Percentiles rank a stretch among this genome's conserved stretches.
These are phyloP conservation scores for Masticophis lateralis DNA, from an alignment of 2,797 vertebrate genomes.

Conservation along the genomic window DNA sequence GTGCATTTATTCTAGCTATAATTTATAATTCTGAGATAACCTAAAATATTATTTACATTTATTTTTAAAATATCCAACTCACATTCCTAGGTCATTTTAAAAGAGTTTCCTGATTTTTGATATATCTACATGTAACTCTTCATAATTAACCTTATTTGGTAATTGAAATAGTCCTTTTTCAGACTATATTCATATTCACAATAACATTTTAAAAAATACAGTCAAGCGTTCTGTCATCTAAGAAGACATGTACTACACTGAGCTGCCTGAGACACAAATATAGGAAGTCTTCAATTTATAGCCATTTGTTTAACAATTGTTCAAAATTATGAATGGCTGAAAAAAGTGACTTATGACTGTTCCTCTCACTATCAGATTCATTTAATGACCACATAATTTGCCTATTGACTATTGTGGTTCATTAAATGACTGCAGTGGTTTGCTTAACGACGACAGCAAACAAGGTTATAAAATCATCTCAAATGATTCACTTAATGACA, in stretches of 20 bases:
- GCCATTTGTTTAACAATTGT: neutral
- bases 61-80: neutral
- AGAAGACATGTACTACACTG: neutral
- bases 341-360: neutral
- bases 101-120: neutral
- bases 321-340: neutral
- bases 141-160: neutral
- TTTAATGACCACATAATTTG: neutral
- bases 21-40: neutral
- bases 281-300: neutral
- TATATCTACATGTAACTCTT: neutral
- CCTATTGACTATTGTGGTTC: neutral
- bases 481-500: neutral
- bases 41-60: neutral
- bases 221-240: neutral
- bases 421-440: neutral
- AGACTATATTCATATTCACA: neutral
- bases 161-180: neutral
- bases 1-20: neutral
- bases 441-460: neutral
- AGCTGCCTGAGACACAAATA: neutral
- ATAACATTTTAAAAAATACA: neutral
- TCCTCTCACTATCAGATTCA: neutral
- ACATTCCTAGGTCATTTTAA: neutral
- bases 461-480: neutral